Evolutionary conservation across 2,888 invertebrate species (phyloP).

Genomic region (Aleiodes testaceus): DNA sequence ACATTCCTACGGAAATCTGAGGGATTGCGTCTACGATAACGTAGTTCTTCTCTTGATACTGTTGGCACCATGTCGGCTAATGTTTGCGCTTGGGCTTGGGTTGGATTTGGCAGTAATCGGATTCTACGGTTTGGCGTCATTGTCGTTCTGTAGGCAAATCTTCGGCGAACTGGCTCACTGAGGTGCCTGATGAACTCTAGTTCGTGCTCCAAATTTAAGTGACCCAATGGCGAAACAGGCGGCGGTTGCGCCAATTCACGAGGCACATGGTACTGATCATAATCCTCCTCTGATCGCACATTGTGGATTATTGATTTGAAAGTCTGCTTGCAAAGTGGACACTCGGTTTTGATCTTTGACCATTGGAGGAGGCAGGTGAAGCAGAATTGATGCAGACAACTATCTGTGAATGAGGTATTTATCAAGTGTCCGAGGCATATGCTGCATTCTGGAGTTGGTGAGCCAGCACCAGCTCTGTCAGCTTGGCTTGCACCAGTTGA

Average conservation of each 20-base stretch:
- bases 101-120: conserved; percentile 66
- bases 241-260: conserved; percentile 65
- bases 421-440: conserved; percentile 91
- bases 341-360: conserved; percentile 95
- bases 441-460: conserved; percentile 91
- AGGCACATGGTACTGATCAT: conserved; percentile 85
- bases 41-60: conserved; percentile 58
- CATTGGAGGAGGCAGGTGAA: conserved; percentile 93
- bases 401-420: conserved; percentile 93
- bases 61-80: conserved; percentile 57
- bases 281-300: conserved; percentile 89
- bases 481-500: conserved; percentile 73
- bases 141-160: conserved; percentile 77
- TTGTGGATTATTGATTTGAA: conserved; percentile 95
- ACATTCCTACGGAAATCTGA: conserved; percentile 70
- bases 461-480: conserved; percentile 75
- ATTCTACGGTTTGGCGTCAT: conserved; percentile 79
- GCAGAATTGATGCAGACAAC: conserved; percentile 95
- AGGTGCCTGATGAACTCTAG: conserved; percentile 8
- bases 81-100: conserved; percentile 60
- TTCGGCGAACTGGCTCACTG: conserved; percentile 32
- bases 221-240: conserved; percentile 60
- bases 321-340: conserved; percentile 94
- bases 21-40: conserved; percentile 58
- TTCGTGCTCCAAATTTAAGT: conserved; percentile 50